Evolutionary conservation across 37 sponge, comb jelly and placozoan genomes (phyloP).

Genomic region (Geodia barretti): DNA sequence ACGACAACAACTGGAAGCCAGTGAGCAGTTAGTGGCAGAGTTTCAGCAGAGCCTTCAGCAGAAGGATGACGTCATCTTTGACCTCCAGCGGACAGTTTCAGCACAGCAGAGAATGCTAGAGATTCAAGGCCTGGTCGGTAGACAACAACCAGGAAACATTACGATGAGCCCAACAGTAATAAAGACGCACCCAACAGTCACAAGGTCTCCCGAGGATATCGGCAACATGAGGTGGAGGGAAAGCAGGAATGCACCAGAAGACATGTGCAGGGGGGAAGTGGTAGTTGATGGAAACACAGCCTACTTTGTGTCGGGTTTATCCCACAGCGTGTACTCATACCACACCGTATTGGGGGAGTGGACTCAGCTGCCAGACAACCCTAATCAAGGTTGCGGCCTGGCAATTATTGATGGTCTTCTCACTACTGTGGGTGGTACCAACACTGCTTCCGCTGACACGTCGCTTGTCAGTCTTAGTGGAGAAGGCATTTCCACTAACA

Average conservation of each 20-base stretch:
- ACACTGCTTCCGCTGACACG: not conserved
- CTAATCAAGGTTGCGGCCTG: not conserved
- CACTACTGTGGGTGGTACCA: not conserved
- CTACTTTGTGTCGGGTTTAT: not conserved
- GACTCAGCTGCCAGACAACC: not conserved
- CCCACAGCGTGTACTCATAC: not conserved
- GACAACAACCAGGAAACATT: too few species aligned
- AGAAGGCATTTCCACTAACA: too few species aligned
- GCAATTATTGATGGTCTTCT: slow-evolving; percentile 5
- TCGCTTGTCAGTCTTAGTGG: not conserved
- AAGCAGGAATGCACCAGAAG: too few species aligned
- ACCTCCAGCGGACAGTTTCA: not conserved
- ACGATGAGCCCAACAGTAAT: too few species aligned
- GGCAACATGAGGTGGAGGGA: too few species aligned
- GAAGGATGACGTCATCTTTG: not conserved
- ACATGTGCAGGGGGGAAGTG: too few species aligned
- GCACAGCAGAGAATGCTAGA: not conserved
- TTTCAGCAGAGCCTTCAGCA: not conserved
- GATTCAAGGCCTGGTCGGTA: too few species aligned
- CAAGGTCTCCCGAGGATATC: too few species aligned
- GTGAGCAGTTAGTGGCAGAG: too few species aligned
- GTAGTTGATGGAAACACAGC: slow-evolving; percentile 4
- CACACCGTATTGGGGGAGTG: not conserved
- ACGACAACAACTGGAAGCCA: too few species aligned
- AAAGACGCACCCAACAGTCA: too few species aligned